Evolutionary conservation across 1,140 invertebrate genomes (phyloP), one percentile per base, ranked within the genome.

Genomic region (Nautilus pompilius): DNA sequence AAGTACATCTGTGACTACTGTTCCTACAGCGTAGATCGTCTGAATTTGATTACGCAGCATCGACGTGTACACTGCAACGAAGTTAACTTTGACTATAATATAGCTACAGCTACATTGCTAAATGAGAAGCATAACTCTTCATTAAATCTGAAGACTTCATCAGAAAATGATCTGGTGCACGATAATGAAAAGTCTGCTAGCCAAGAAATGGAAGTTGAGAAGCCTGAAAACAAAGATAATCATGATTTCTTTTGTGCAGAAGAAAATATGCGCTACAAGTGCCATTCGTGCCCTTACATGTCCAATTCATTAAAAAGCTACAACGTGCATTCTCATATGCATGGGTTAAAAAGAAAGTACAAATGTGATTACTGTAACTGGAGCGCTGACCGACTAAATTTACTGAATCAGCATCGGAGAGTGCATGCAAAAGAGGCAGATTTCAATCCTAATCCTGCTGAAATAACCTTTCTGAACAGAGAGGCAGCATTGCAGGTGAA

Each of bases 281-380:
- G 78, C 57, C 55, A 56, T 1, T 62, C 63, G 13, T 80, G 78
- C 62, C 74, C 78, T n/a, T 79, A 78, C 55, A 67, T 70, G 33
- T 71, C 72, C 33, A 69, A 71, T 53, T 67, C 69, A 17, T 58
- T 74, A 15, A 70, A 72, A 46, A 70, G 70, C 57, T 78, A 70
- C 46, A 70, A 70, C 57, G 73, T 70, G 22, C 78, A 80, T 58
- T 68, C 69, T 15, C 65, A 66, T 32, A 73, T 75, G 66, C 78
- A 80, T 69, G 76, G 72, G 3, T 36, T 70, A 17, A 74, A 72
- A 57, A 68, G 63, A 6, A 73, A 73, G 22, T 79, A 73, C 55
- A 74, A 72, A 20, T 80, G 78, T 66, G 77, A 80, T 55, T 76
- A 67, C 61, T 80, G 79, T 63, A 75, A 78, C 63, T 79, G 77